Evolutionary conservation across 2,797 vertebrate species (phyloP), one percentile per base, ranked within the genome.

Genomic region (Myiotriccus ornatus): DNA sequence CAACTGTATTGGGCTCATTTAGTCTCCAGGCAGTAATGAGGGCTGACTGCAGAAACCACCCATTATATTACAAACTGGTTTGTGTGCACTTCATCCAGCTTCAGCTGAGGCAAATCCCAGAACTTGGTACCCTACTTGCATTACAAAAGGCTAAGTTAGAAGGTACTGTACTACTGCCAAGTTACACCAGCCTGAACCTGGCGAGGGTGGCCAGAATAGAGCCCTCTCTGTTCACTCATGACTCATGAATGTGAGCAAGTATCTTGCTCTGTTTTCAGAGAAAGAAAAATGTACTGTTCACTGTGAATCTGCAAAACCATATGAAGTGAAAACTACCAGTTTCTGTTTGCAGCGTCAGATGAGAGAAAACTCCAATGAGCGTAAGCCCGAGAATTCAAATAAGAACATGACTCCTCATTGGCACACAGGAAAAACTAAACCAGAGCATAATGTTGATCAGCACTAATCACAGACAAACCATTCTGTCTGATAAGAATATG

Each of bases 111-210:
- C 74, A 80, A 68, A 84, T 34, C 62, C 39, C 85, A 71, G 25
- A 94, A 69, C 22, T 39, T 94, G 79, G 62, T 73, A 85, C 69
- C 75, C 87, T 74, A 44, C 56, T 83, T 74, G 41, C 84, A 89
- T 87, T 23, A 95, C 89, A 94, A 91, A 87, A 81, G 82, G 82
- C 37, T 56, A 19, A 95, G 30, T 78, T 89, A 92, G 81, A 52
- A 83, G 78, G 37, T 49, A 4, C 89, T 95, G 89, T 89, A 4
- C 43, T 43, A 23, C 81, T 92, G 94, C 92, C 93, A 96, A 94
- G 77, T 63, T 56, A 82, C 53, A 74, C 60, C 86, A 94, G 81
- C 2, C 89, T 92, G 90, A 67, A 95, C 78, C 81, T 95, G 84
- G 35, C 7, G 28, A 93, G 73, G 50, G 63, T 76, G 87, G 43